Conservation (phyloP, 2,888 invertebrate genomes). For the Andrena chrysosceles region DNA sequence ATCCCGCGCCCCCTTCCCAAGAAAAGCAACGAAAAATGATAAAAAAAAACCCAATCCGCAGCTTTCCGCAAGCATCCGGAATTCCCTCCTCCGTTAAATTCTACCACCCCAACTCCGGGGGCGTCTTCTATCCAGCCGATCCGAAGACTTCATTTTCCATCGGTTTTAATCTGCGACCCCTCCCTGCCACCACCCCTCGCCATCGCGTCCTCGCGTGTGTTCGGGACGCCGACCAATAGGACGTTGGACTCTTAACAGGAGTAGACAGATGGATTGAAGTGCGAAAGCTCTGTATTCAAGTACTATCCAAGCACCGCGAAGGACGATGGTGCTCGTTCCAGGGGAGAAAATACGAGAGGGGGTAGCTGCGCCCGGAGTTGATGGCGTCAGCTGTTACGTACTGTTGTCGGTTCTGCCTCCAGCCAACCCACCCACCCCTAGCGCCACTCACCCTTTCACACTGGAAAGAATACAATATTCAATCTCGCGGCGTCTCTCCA, state of each 20-base stretch:
- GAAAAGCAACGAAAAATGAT: not conserved
- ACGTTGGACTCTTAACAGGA: constrained; percentile 76
- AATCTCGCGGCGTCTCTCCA: constrained; percentile 38
- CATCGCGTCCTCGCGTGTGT: constrained; percentile 38
- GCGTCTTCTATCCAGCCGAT: constrained; percentile 19
- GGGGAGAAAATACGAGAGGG: constrained; percentile 50
- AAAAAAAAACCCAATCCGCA: constrained; percentile 5
- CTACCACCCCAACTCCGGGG: not conserved
- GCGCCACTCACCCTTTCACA: not conserved
- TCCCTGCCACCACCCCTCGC: not conserved
- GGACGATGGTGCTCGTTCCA: constrained; percentile 62
- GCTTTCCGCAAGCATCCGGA: not conserved
- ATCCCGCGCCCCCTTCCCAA: not conserved
- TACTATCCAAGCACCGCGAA: constrained; percentile 72
- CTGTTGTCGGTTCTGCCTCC: constrained; percentile 74
- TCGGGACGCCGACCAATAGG: constrained; percentile 64
- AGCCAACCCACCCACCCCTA: not conserved
- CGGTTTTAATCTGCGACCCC: constrained; percentile 66
- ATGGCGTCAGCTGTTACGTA: constrained; percentile 84
- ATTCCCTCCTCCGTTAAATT: not conserved
- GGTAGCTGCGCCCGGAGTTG: constrained; percentile 75
- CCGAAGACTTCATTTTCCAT: constrained; percentile 58
- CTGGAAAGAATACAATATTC: constrained; percentile 66
- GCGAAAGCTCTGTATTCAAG: constrained; percentile 79
- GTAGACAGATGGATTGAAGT: constrained; percentile 83